These are phyloP conservation scores for Cloeon dipterum DNA, from an alignment of 2,888 invertebrate species.

Conservation along the genomic window DNA sequence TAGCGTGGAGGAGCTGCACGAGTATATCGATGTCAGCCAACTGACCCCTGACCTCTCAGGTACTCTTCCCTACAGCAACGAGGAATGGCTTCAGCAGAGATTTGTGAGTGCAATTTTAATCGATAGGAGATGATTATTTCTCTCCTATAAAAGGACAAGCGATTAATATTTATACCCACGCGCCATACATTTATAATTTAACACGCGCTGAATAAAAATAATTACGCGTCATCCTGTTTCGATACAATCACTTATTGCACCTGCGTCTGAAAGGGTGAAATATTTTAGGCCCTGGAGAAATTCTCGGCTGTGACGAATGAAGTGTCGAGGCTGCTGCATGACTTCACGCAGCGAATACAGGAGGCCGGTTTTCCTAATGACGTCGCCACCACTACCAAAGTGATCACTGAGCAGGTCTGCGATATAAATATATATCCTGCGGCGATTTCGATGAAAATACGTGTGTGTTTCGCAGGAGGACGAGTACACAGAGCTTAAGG, in stretches of 20 bases:
- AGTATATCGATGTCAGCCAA: constrained; percentile 61
- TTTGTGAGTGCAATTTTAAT: constrained; percentile 51
- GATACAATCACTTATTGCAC: no score
- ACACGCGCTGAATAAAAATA: neutral
- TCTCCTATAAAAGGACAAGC: no score
- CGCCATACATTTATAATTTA: neutral
- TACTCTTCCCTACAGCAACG: constrained; percentile 67
- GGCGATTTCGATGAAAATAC: neutral
- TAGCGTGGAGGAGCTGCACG: constrained; percentile 61
- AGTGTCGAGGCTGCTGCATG: constrained; percentile 65
- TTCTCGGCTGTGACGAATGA: constrained; percentile 81
- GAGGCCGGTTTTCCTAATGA: constrained; percentile 88
- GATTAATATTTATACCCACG: no score
- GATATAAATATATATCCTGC: constrained; percentile 11
- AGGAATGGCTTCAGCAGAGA: constrained; percentile 92
- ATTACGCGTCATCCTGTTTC: neutral
- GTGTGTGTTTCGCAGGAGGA: constrained; percentile 16
- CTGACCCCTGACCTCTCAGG: constrained; percentile 80
- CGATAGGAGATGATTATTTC: no score
- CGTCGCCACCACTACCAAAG: constrained; percentile 66
- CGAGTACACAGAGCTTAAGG: constrained; percentile 45
- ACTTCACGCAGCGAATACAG: constrained; percentile 68
- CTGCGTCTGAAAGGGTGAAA: no score
- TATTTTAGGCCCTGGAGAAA: constrained; percentile 69
- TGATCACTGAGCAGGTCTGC: constrained; percentile 67